Evolutionary conservation across 2,797 vertebrate species (phyloP), one percentile per base, ranked within the genome.

Genomic region (Paguma larvata): DNA sequence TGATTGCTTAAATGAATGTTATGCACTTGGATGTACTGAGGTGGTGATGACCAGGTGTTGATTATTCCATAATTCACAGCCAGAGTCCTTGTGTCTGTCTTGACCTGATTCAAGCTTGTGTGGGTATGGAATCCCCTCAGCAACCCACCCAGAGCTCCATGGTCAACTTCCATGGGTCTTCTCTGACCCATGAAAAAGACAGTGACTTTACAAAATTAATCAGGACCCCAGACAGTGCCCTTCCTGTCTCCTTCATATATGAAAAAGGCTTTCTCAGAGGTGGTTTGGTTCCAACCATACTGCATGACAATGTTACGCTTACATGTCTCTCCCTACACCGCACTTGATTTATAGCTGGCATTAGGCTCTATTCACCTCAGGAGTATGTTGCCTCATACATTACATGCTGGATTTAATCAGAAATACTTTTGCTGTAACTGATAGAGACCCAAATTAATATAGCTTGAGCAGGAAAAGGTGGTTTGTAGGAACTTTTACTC

Each of bases 371-470:
- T 25, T 95, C 48, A 72, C 5, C 46, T 84, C 9, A 5, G 19
- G 27, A 68, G 16, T 23, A 46, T 3, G 30, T 27, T 32, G 44
- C 10, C 19, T 48, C 27, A 25, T 12, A 19, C 25, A 77, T 25
- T 46, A 23, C 59, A 38, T 1, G 27, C 38, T 62, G 18, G 92
- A 89, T 93, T 65, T 89, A 67, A 75, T 85, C 59, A 83, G 34
- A 95, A 32, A 4, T 18, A 65, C 38, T 78, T 88, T 51, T 32
- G 11, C 56, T 87, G 1, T 59, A 70, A 90, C n/a, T 44, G 51
- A 48, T 6, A 92, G 79, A 86, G 51, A 91, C 21, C 6, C 46
- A 53, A 77, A 85, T 78, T 78, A 65, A 94, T 94, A 79, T 34
- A 87, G 34, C 6, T 89, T 93, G 89, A 63, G 30, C 9, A 59